Evolutionary conservation across 2,888 invertebrate genomes (phyloP).

Genomic region (Archips xylosteana): DNA sequence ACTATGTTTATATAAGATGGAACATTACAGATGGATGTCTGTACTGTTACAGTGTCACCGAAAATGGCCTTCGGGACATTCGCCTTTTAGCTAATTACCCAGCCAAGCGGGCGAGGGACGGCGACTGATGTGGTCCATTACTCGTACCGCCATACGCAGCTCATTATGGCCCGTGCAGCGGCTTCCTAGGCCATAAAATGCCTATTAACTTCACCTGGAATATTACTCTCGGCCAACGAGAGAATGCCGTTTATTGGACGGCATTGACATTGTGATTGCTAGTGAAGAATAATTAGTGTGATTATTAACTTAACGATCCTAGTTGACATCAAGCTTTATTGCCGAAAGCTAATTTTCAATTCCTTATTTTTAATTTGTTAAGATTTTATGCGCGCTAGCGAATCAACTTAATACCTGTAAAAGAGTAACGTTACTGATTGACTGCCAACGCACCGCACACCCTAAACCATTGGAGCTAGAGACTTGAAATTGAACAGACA

Average conservation of each 20-base stretch:
- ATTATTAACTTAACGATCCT: neutral
- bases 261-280: slow-evolving; percentile 43
- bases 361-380: neutral
- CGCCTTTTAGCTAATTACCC: slow-evolving; percentile 65
- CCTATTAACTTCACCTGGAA: slow-evolving; percentile 57
- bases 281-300: neutral
- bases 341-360: neutral
- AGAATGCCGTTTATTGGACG: slow-evolving; percentile 53
- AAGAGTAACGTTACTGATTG: too few relatives aligned
- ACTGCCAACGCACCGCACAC: too few relatives aligned
- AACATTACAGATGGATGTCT: too few relatives aligned
- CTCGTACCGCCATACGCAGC: slow-evolving; percentile 46
- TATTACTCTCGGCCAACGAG: slow-evolving; percentile 58
- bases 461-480: too few relatives aligned
- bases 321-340: neutral
- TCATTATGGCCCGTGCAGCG: slow-evolving; percentile 44
- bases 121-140: slow-evolving; percentile 60
- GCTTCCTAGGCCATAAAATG: slow-evolving; percentile 54
- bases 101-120: slow-evolving; percentile 62
- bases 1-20: too few relatives aligned
- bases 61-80: slow-evolving; percentile 51
- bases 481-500: too few relatives aligned
- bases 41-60: slow-evolving; percentile 46
- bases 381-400: neutral
- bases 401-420: neutral